Percentiles rank a stretch among this genome's conserved stretches.
Conservation (phyloP, 2,113 vertebrate species). For the Crotalus viridis region DNA sequence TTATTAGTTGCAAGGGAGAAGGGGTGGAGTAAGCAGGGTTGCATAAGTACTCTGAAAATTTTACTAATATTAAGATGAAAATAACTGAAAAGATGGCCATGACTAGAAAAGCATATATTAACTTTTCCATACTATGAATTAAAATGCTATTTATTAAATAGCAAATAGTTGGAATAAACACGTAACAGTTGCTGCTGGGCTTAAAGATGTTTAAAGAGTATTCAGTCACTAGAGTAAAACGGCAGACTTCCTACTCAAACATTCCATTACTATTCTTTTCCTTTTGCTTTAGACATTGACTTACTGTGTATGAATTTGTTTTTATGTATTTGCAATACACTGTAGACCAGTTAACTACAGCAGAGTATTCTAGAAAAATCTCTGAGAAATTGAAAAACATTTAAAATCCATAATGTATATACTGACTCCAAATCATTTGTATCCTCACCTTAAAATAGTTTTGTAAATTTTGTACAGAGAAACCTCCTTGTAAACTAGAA, state of each 20-base stretch:
- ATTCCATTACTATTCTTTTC: not conserved
- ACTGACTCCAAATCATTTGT: not conserved
- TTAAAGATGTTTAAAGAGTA: not conserved
- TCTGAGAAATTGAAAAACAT: not conserved
- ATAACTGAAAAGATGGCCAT: not conserved
- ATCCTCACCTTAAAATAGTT: not conserved
- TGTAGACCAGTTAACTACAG: not conserved
- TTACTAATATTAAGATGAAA: not conserved
- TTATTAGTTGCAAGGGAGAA: not conserved
- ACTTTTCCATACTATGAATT: not conserved
- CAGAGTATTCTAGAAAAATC: not conserved
- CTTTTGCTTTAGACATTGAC: not conserved
- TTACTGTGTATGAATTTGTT: not conserved
- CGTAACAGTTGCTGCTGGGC: not conserved
- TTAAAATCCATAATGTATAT: not conserved
- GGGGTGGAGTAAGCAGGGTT: not conserved
- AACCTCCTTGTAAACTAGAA: not conserved
- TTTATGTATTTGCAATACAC: not conserved
- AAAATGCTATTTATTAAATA: not conserved
- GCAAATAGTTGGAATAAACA: not conserved
- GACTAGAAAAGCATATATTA: not conserved
- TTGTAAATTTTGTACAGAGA: not conserved
- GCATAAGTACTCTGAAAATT: not conserved
- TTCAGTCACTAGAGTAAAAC: not conserved
- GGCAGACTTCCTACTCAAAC: not conserved